Evolutionary conservation across 1,140 invertebrate genomes (phyloP).

Genomic region (Zaprionus tsacasi): DNA sequence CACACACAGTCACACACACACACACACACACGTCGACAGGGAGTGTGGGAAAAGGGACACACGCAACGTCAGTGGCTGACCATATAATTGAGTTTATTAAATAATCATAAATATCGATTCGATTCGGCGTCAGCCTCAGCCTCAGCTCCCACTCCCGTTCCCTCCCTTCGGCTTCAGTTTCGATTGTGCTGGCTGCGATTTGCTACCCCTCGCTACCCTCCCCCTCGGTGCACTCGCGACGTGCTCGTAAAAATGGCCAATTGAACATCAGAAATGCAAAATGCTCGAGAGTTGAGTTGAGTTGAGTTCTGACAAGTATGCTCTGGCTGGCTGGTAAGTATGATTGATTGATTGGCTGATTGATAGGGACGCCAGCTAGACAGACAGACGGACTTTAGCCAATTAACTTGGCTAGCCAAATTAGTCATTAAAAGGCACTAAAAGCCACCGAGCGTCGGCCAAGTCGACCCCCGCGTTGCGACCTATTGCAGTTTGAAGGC

Average conservation of each 20-base stretch:
- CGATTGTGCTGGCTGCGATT: neutral
- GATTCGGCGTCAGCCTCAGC: slow-evolving; percentile 6
- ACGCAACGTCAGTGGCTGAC: slow-evolving; percentile 28
- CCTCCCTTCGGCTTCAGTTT: slow-evolving; percentile 8
- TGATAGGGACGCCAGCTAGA: neutral
- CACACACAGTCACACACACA: neutral
- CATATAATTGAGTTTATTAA: slow-evolving; percentile 79
- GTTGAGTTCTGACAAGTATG: slow-evolving; percentile 43
- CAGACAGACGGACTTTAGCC: slow-evolving; percentile 33
- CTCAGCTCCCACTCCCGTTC: slow-evolving; percentile 3
- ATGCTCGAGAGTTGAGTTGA: slow-evolving; percentile 44
- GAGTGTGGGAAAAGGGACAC: slow-evolving; percentile 2
- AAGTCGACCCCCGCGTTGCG: slow-evolving; percentile 30
- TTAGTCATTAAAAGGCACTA: slow-evolving; percentile 74
- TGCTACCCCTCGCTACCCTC: neutral
- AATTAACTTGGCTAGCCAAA: slow-evolving; percentile 54
- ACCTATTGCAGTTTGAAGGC: slow-evolving; percentile 32
- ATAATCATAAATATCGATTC: slow-evolving; percentile 83
- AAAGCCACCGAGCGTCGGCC: slow-evolving; percentile 28
- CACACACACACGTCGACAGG: neutral
- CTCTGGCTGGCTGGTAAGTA: slow-evolving; percentile 12
- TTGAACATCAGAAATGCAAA: slow-evolving; percentile 63
- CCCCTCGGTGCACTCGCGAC: neutral
- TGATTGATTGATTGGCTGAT: slow-evolving; percentile 39
- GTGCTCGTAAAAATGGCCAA: slow-evolving; percentile 49